Percentiles rank a stretch among this genome's conserved stretches.
These are phyloP conservation scores for Nudaria mundana DNA, from an alignment of 2,888 invertebrate species.

Conservation along the genomic window DNA sequence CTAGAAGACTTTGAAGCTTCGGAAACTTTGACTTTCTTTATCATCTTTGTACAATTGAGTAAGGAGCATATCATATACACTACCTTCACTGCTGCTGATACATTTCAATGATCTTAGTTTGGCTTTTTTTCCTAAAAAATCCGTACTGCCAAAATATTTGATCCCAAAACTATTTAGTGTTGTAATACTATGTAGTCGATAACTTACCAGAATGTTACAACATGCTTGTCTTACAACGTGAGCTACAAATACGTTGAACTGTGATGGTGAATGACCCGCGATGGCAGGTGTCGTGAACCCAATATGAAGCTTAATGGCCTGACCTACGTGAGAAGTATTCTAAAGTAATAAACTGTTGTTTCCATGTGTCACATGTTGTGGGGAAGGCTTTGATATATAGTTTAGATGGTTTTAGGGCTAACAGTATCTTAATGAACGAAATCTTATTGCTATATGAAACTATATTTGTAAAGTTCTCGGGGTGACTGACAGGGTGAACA, in stretches of 20 bases:
- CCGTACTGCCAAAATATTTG: no score
- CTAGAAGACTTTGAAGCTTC: no score
- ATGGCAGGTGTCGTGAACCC: slow-evolving; percentile 14
- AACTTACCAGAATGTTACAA: neutral
- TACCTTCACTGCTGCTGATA: no score
- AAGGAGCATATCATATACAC: no score
- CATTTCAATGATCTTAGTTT: no score
- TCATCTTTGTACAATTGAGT: no score
- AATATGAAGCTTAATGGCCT: slow-evolving; percentile 3
- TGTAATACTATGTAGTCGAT: neutral
- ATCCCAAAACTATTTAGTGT: neutral
- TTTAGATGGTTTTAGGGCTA: neutral
- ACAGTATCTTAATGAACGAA: no score
- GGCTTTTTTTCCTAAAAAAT: no score
- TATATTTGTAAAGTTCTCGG: no score
- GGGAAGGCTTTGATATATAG: neutral
- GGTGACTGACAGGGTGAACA: no score
- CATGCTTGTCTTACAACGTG: neutral
- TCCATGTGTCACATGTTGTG: neutral
- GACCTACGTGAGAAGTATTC: slow-evolving; percentile 12
- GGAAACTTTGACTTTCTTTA: no score
- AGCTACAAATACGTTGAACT: neutral
- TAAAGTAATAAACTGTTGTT: slow-evolving; percentile 2
- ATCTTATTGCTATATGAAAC: no score
- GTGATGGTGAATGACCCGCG: slow-evolving; percentile 3